Evolutionary conservation across 1,140 invertebrate genomes (phyloP), one percentile per base, ranked within the genome.

Genomic region (Drosophila yakuba): DNA sequence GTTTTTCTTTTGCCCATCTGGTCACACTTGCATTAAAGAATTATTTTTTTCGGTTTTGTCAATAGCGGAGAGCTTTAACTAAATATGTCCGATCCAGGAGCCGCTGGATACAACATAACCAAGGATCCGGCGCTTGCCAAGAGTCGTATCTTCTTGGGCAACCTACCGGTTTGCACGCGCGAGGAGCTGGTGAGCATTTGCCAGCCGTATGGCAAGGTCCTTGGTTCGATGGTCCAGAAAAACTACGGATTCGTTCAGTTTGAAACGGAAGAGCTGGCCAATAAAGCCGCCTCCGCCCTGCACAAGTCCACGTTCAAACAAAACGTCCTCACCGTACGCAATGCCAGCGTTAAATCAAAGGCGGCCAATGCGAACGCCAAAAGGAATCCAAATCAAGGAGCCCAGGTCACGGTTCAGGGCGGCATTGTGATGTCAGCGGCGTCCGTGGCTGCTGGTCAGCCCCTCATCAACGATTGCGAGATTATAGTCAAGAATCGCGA

Each of bases 221-320:
- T 95, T 85, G 96, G 96, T 4, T 94, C 97, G 3, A 91, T 95
- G 11, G 93, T 96, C 17, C 96, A 97, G 75, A 94, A 95, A 79
- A 95, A 96, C 25, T 98, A 97, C 93, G 97, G 96, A 41, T 98
- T 98, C 93, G 95, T 98, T 6, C 97, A 98, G 81, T 98, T 95
- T 93, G 95, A 96, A 52, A 93, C 94, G 43, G 97, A 97, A 82
- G 93, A 94, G 20, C 93, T 95, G 88, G 97, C 96, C 5, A 94
- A 95, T 55, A 94, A 94, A 68, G 97, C 96, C 54, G 96, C 97
- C 28, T 90, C 94, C 51, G 94, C 94, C 62, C 95, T 96, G 72
- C 94, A 96, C 92, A 95, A 95, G 8, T 94, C 94, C 51, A 93
- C 95, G 43, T 95, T 97, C 66, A 95, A 96, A 91, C 96, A 96